Base-by-base conservation (phyloP, 2,113 vertebrate genomes). In the Tichodroma muraria region DNA sequence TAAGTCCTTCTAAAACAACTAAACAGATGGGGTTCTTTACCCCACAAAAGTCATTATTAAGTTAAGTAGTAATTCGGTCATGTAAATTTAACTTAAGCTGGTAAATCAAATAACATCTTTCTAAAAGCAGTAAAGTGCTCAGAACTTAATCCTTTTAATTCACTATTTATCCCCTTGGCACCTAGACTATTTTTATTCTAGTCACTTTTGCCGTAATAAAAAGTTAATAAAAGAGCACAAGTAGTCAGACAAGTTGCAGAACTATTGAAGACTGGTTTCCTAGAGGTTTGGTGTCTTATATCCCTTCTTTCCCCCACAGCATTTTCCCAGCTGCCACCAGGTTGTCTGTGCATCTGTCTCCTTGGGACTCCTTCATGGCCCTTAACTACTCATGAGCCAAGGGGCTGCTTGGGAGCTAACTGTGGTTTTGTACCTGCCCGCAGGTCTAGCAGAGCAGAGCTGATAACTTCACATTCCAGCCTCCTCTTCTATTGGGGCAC, bases 151-250 rank as follows among this genome's bases (percentile, higher is more conserved):
- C 94, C 93, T 90, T 95, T 93, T 80, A 96, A 95, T 96, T 95
- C 88, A 87, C 82, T 95, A 85, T 85, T 95, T 97, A 96, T 96
- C 90, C 94, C 76, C 76, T 95, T 96, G 93, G 93, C 93, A 95
- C 89, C 49, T 81, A 76, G 53, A 76, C 49, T 96, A 64, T 87
- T 95, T 95, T 95, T 92, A 87, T 81, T 92, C 93, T 80, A 87
- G 81, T 86, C 89, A 92, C 57, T 93, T 97, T 76, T 90, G 61
- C 89, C 0, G 0, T 90, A 91, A 94, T 89, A 93, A 94, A 92
- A 94, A 86, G 69, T 94, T 95, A 81, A 90, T 92, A 92, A 76
- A 92, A 89, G 68, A 78, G 71, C 0, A 0, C 28, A 54, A 84
- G 83, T 71, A 88, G 80, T 70, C 60, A 2, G 6, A 71, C 18